Conservation (phyloP, 2,888 invertebrate species). For the Megastigmus dorsalis region DNA sequence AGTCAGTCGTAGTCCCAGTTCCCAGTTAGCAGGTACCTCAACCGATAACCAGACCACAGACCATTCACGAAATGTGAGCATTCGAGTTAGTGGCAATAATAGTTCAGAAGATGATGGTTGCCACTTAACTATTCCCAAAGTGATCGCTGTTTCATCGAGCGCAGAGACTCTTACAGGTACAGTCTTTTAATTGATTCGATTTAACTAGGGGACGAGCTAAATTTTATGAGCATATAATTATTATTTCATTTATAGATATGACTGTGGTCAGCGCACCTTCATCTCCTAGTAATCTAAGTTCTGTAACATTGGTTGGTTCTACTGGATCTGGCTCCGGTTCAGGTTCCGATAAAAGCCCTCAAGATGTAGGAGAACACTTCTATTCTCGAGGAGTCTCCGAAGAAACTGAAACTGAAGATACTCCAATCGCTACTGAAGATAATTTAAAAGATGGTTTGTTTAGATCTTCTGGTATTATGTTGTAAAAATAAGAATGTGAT, state of each 20-base stretch:
- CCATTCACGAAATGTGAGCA: conserved; percentile 73
- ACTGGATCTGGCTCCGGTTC: conserved; percentile 75
- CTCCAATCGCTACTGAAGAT: conserved; percentile 58
- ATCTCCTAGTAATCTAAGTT: conserved; percentile 85
- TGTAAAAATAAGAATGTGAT: not conserved
- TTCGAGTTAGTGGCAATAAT: conserved; percentile 71
- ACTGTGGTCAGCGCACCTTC: conserved; percentile 79
- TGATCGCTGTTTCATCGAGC: conserved; percentile 84
- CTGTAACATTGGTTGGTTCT: conserved; percentile 82
- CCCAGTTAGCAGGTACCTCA: conserved; percentile 32
- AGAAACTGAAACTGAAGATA: conserved; percentile 64
- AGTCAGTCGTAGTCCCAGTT: conserved; percentile 63
- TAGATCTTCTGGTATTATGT: no score
- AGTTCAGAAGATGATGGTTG: conserved; percentile 77
- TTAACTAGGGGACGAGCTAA: not conserved
- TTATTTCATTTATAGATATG: conserved; percentile 66
- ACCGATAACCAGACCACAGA: conserved; percentile 57
- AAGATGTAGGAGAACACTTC: conserved; percentile 57
- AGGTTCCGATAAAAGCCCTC: conserved; percentile 70
- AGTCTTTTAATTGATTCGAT: not conserved
- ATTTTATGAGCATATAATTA: not conserved
- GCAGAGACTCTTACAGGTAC: conserved; percentile 86
- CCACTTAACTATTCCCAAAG: conserved; percentile 84
- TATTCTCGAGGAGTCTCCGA: conserved; percentile 64
- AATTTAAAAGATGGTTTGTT: conserved; percentile 60